Base-by-base conservation (phyloP, 2,888 invertebrate species). In the Artemia sinica region DNA sequence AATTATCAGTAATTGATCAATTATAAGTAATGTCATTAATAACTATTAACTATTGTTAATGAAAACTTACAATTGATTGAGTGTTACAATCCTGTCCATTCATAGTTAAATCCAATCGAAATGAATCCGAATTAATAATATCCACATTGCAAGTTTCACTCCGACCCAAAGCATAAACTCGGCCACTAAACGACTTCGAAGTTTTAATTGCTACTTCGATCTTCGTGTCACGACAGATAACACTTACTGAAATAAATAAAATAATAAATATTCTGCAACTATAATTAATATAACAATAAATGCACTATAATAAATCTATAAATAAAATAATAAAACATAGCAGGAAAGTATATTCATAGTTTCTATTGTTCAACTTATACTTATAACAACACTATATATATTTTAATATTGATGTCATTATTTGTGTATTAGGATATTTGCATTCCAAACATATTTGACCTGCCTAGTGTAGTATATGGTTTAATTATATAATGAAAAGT, bases 91-190 rank as follows among this genome's bases (percentile, higher is more conserved):
- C 93, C 77, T 93, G 92, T 65, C 93, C 93, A 72, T 83, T 88
- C 89, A 94, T 91, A 52, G 92, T 91, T 68, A 94, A 82, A 77
- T 94, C 93, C 71, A 94, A 82, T 74, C 91, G 84, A 84, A 94
- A 94, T 72, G 89, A 84, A 78, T 93, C 91, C 75, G 91, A 91
- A 79, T 92, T 92, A 75, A 88, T 85, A 28, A 94, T 91, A 77
- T 92, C 92, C 72, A 91, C 90, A 80, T 94, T 93, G 79, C 93
- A 94, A 63, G 93, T 94, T 79, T 93, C 93, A 0, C 92, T 91
- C 69, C 93, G 84, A 52, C 93, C 93, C 75, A 94, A 80, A 28
- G 93, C 93, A 78, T 94, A 94, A 77, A 94, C 91, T 71, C 93
- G 85, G 13, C 93, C 93, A 75, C 92, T 93, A 82, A 94, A 94